Evolutionary conservation across 1,140 invertebrate genomes (phyloP).

Genomic region (Drosophila punjabiensis): DNA sequence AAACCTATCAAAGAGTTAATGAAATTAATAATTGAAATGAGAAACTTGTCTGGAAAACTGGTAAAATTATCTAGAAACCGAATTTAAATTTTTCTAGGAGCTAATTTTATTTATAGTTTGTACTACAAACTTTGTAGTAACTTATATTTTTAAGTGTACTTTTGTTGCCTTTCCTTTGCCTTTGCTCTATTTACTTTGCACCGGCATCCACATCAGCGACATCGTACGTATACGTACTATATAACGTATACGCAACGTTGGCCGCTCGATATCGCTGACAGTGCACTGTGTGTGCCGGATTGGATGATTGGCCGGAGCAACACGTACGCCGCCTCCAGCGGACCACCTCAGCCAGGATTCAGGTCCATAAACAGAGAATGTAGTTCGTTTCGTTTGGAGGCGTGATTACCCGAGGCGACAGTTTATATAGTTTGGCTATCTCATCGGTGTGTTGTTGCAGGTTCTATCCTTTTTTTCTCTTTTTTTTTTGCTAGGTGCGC

Average conservation of each 20-base stretch:
- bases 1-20: no score
- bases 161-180: constrained; percentile 12
- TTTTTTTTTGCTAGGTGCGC: constrained; percentile 5
- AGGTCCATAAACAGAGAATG: background rate
- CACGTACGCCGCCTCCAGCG: constrained; percentile 30
- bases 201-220: constrained; percentile 44
- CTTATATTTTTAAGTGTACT: background rate
- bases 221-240: constrained; percentile 15
- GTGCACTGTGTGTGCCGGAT: constrained; percentile 9
- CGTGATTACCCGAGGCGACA: constrained; percentile 41
- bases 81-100: no score
- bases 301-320: constrained; percentile 42
- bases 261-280: constrained; percentile 33
- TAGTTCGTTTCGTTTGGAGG: constrained; percentile 22
- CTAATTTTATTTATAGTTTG: no score
- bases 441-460: constrained; percentile 6
- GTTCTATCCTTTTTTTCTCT: background rate
- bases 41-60: no score
- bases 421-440: constrained; percentile 31
- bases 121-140: no score
- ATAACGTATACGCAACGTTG: constrained; percentile 40
- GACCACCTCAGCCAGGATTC: background rate
- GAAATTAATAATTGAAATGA: no score
- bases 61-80: no score
- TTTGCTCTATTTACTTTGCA: constrained; percentile 62